Conservation (phyloP, 2,888 invertebrate species). For the Parthenolecanium corni region DNA sequence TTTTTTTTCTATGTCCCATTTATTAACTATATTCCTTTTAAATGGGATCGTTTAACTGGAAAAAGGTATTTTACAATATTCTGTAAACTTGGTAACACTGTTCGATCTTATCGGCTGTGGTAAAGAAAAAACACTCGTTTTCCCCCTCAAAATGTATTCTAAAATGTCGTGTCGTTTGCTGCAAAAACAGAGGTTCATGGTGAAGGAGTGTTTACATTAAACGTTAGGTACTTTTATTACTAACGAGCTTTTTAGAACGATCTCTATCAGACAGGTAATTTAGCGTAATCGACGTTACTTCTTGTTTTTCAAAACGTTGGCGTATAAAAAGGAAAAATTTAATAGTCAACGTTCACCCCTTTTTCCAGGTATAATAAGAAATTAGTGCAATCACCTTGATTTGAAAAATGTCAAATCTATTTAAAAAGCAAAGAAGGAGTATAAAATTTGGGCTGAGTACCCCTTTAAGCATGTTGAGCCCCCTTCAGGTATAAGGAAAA, state of each 20-base stretch:
- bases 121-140: slow-evolving; percentile 12
- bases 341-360: too few species aligned
- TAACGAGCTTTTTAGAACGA: slow-evolving; percentile 21
- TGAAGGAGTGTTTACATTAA: slow-evolving; percentile 18
- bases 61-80: slow-evolving; percentile 17
- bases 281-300: slow-evolving; percentile 13
- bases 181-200: not conserved
- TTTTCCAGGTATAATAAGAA: too few species aligned
- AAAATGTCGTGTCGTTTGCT: not conserved
- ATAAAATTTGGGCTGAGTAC: too few species aligned
- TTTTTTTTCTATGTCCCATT: slow-evolving; percentile 11
- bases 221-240: slow-evolving; percentile 24
- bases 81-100: slow-evolving; percentile 17
- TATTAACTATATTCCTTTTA: slow-evolving; percentile 16
- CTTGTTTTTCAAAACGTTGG: too few species aligned
- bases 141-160: not conserved
- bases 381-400: too few species aligned
- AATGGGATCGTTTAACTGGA: slow-evolving; percentile 22
- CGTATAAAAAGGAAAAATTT: too few species aligned
- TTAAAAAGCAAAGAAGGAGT: too few species aligned
- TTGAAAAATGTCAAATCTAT: too few species aligned
- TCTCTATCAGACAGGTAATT: slow-evolving; percentile 18
- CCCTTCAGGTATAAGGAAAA: too few species aligned
- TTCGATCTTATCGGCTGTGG: slow-evolving; percentile 10
- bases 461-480: too few species aligned